Conservation (phyloP, 2,797 vertebrate species). For the Miichthys miiuy region DNA sequence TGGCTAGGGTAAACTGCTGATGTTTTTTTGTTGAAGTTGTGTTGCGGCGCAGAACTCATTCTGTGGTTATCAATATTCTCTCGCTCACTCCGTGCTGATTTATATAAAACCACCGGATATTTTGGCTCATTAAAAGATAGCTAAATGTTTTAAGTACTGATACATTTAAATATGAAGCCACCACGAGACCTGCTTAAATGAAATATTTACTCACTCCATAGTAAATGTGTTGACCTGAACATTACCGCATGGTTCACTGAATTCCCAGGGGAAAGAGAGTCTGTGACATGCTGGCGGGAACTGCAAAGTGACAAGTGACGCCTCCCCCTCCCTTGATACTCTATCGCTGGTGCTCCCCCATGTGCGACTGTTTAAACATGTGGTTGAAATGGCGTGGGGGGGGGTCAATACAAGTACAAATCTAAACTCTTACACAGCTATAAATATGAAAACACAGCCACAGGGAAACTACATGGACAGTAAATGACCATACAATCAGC, state of each 20-base stretch:
- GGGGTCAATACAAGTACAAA: conserved; percentile 60
- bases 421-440: conserved; percentile 63
- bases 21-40: conserved; percentile 48
- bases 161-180: neutral
- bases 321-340: conserved; percentile 62
- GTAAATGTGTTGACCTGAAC: conserved; percentile 67
- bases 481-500: conserved; percentile 41
- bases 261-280: conserved; percentile 74
- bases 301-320: conserved; percentile 79
- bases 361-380: conserved; percentile 74
- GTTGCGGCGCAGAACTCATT: conserved; percentile 20
- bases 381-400: conserved; percentile 53
- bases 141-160: neutral
- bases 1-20: conserved; percentile 42
- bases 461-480: conserved; percentile 44
- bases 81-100: neutral
- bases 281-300: conserved; percentile 80
- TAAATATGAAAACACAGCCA: conserved; percentile 62
- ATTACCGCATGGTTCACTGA: conserved; percentile 64
- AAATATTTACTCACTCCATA: conserved; percentile 36
- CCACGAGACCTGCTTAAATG: neutral
- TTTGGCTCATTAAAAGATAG: neutral
- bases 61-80: neutral
- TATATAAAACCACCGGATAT: neutral
- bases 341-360: conserved; percentile 68